These are phyloP conservation scores for Gymnopithys bicolor DNA, from an alignment of 2,797 vertebrate species.

Conservation along the genomic window DNA sequence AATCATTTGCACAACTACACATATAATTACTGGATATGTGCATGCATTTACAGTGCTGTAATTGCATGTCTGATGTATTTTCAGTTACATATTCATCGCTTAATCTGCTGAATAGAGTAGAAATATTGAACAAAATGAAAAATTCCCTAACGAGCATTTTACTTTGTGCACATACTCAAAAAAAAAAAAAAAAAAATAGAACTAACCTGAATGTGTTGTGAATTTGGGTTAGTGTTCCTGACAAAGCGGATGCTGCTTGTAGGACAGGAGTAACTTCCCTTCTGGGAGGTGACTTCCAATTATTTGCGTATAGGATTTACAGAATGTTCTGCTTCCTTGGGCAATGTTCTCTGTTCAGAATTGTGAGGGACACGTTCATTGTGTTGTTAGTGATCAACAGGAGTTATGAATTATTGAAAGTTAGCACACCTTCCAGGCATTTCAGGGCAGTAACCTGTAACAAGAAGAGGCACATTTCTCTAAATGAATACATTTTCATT, in stretches of 20 bases:
- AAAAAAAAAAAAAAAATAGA: neutral
- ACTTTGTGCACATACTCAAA: neutral
- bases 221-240: slow-evolving; percentile 1
- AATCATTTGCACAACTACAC: neutral
- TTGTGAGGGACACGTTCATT: slow-evolving; percentile 30
- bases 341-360: slow-evolving; percentile 5
- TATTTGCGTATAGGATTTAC: slow-evolving; percentile 32
- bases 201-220: neutral
- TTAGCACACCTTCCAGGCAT: slow-evolving; percentile 56
- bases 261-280: slow-evolving; percentile 6
- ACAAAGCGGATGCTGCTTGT: neutral
- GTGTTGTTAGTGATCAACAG: slow-evolving; percentile 37
- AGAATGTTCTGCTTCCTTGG: slow-evolving; percentile 45
- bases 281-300: slow-evolving; percentile 22
- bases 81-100: neutral
- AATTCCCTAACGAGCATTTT: neutral
- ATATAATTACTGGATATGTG: neutral
- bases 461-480: slow-evolving; percentile 59
- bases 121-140: neutral
- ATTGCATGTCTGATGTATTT: neutral
- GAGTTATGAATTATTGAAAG: slow-evolving; percentile 46
- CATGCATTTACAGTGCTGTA: neutral
- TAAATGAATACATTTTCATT: slow-evolving; percentile 56
- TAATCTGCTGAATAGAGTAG: neutral
- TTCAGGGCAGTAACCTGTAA: slow-evolving; percentile 27